Evolutionary conservation across 2,888 invertebrate species (phyloP), one percentile per base, ranked within the genome.

Genomic region (Sepiola atlantica): DNA sequence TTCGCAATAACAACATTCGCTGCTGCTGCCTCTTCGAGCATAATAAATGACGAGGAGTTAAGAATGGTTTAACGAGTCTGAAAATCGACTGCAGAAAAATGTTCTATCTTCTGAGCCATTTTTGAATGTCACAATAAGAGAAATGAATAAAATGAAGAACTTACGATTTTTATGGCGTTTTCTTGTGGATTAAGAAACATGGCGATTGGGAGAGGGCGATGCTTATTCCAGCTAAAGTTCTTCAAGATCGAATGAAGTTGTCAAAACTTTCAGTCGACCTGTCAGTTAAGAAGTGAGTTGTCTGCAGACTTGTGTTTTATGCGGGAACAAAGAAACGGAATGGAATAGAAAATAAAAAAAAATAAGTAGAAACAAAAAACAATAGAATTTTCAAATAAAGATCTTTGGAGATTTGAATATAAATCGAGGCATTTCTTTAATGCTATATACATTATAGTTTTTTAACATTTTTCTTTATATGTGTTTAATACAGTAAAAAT

Each of bases 181-280:
- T 77, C n/a, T 4, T 77, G 77, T n/a, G 77, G n/a, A 77, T 77
- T 77, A 77, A n/a, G n/a, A 77, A 77, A 14, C n/a, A 77, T 16
- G 12, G 77, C 3, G n/a, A 77, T 8, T 45, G 45, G 45, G 32
- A 32, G 18, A n/a, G 16, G 77, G 21, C 77, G n/a, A n/a, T 77
- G n/a, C 16, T 77, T 77, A 14, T 77, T 77, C 32, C 32, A n/a
- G 3, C 18, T 12, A 4, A 32, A 10, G n/a, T 77, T 77, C 77
- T 77, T 21, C 2, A 32, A 77, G 77, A 77, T 77, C n/a, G 77
- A 77, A 77, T 77, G 77, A 77, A 77, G 77, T 77, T 77, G 77
- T 77, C 77, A 77, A 77, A 77, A 77, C 77, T 77, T 77, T 77
- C 77, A 77, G 77, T 21, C 77, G 77, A 77, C 77, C 77, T 77